Evolutionary conservation across 2,888 invertebrate species (phyloP).

Genomic region (Himalopsyche kuldschensis): DNA sequence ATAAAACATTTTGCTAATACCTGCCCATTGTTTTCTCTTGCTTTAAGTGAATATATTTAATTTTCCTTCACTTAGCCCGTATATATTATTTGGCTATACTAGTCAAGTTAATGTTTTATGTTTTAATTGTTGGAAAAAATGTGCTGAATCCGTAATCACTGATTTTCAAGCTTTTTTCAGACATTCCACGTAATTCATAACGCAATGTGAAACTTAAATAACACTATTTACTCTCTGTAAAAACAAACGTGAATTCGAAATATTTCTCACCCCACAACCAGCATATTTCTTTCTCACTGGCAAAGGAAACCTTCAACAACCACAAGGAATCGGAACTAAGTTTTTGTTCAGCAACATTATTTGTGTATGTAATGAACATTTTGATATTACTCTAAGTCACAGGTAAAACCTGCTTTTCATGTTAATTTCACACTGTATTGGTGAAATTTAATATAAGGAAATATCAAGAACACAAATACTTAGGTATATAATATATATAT

Average conservation of each 20-base stretch:
- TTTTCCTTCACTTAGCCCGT: neutral
- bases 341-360: neutral
- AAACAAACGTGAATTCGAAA: too few species aligned
- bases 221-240: too few species aligned
- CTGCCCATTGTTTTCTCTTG: too few species aligned
- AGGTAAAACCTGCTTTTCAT: neutral
- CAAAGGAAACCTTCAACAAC: too few species aligned
- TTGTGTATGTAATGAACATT: neutral
- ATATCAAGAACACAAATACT: neutral
- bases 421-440: neutral
- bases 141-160: neutral
- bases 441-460: neutral
- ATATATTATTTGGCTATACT: neutral
- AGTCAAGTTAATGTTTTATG: neutral
- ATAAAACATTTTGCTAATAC: too few species aligned
- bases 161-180: neutral
- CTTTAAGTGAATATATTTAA: neutral
- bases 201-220: too few species aligned
- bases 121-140: neutral
- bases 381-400: neutral
- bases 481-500: neutral
- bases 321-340: too few species aligned
- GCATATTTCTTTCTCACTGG: too few species aligned
- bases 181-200: neutral
- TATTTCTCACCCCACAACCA: too few species aligned